Evolutionary conservation across 2,888 invertebrate species (phyloP), one percentile per base, ranked within the genome.

Genomic region (Eubasilissa splendida): DNA sequence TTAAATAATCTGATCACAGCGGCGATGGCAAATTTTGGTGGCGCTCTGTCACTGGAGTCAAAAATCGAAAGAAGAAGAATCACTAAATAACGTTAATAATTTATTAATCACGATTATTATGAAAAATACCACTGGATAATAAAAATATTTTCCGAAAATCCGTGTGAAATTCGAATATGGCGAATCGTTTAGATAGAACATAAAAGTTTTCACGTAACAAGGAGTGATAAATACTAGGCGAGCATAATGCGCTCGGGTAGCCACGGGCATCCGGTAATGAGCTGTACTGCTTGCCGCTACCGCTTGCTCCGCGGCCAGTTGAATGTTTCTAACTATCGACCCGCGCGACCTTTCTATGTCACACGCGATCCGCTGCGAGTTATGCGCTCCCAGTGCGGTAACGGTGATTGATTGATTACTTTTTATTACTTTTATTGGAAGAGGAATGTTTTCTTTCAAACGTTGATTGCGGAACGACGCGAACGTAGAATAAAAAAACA

Each of bases 261-360:
- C 56, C 33, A n/a, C n/a, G 54, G 54, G 71, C 54, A 71, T 31
- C 33, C 54, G 11, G 54, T 54, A 71, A 71, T 71, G 54, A 54
- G 7, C 22, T 22, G 52, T 53, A 22, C 31, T 9, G 53, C 53
- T 50, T 12, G 42, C 12, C 2, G 33, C 31, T 42, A 63, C 63
- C 33, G 63, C 63, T 14, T 8, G 63, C 5, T 10, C 11, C n/a
- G 33, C 33, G 31, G 63, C 33, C 63, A 5, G 42, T 42, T 42
- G 60, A 53, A 50, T 22, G 8, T 14, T 14, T 22, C 53, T n/a
- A 12, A 53, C 70, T 42, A 63, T 63, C 75, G 75, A 75, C 75
- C 75, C 60, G 76, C 31, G 76, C 65, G 76, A 76, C 65, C 76
- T 76, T 22, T 58, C 65, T 54, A 8, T 76, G 76, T 76, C 76